Evolutionary conservation across 30 jellyfish, hydroid and myxozoan genomes (phyloP), one percentile per base, ranked within the genome.

Genomic region (Cassiopea xamachana): DNA sequence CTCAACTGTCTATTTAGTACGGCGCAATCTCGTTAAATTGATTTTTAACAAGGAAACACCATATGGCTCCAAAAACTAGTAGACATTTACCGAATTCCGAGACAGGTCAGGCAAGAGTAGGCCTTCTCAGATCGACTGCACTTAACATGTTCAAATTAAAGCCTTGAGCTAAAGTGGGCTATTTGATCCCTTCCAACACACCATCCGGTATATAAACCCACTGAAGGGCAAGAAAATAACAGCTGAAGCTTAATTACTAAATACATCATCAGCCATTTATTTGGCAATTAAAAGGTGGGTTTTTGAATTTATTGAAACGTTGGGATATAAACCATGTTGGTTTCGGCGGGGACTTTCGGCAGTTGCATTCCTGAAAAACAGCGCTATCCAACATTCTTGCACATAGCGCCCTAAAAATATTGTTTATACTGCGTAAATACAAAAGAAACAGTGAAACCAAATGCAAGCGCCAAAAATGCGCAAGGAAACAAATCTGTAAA

Each of bases 281-380:
- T 64, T 64, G 15, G 19, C 43, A 2, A 64, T 64, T 17, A 4
- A 9, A 64, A 4, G 64, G 27, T 64, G 15, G 6, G 27, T 64
- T 4, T 64, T 64, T 64, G 15, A 64, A 64, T 64, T 27, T 27
- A 64, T 5, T 64, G 74, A 16, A 64, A 64, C 43, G 8, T 64
- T 27, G 15, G 6, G 74, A 13, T 64, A 9, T 2, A 64, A 64
- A 5, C 74, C 74, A 64, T 5, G 74, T 9, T 64, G 27, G 74
- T 64, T 64, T 64, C 74, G 74, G 74, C 74, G 74, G 74, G 74
- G 74, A 64, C 43, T 64, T 64, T 14, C 27, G 8, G 15, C 27
- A 64, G 15, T 64, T 64, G 74, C 15, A 64, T 13, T 64, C 15
- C 27, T 64, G 6, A 59, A 59, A 59, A 59, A 7, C 14, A 14